Evolutionary conservation across 2,888 invertebrate genomes (phyloP), one percentile per base, ranked within the genome.

Genomic region (Tetrapedia diversipes): DNA sequence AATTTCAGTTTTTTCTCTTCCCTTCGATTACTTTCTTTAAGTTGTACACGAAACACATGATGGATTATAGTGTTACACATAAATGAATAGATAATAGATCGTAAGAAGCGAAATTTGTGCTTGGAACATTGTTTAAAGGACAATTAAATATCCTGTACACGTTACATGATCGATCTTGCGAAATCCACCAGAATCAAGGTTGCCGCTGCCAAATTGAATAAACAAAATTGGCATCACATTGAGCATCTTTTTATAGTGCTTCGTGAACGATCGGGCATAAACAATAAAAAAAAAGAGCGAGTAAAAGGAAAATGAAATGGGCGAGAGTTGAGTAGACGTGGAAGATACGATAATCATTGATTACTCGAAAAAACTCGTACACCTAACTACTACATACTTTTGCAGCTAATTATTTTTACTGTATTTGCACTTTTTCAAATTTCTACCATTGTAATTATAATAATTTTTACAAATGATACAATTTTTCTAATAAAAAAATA

Each of bases 371-470:
- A 84, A 87, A 71, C 73, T 87, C 84, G 85, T 80, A 86, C 87
- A 86, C 89, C 88, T 89, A 89, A n/a, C n/a, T n/a, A n/a, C n/a
- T 90, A 86, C 88, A 88, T 90, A 90, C 89, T 89, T 89, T 90
- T 89, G 86, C 89, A 90, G 87, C 88, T 87, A 87, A 77, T 80
- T 79, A 79, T 88, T 90, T 89, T 88, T 86, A 86, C 79, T 81
- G 86, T 81, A 82, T 89, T 90, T 90, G 83, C 88, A 86, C 79
- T 84, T 79, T 71, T 84, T 60, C 83, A 82, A 79, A 80, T 84
- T 86, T 83, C 77, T 81, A 84, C 77, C 83, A 80, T 78, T 80
- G 70, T 49, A 32, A 32, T n/a, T n/a, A n/a, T n/a, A n/a, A n/a
- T n/a, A n/a, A n/a, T n/a, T n/a, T 80, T 80, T 67, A 74, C 73